Evolutionary conservation across 2,888 invertebrate genomes (phyloP).

Genomic region (Ormia ochracea): DNA sequence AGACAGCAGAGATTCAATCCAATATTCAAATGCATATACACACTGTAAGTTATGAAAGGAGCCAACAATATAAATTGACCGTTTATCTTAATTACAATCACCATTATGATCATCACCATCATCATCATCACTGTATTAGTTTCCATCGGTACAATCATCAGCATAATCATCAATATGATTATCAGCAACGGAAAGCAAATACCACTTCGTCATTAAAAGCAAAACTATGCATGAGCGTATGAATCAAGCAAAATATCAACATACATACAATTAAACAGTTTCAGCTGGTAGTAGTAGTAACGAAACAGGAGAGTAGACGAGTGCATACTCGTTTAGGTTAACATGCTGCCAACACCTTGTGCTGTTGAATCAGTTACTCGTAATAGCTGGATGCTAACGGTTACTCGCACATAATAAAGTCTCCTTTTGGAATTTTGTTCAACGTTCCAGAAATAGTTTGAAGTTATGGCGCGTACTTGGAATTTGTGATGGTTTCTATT

Average conservation of each 20-base stretch:
- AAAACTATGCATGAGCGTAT: neutral
- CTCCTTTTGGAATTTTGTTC: constrained; percentile 3
- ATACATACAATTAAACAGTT: no score
- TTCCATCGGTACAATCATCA: constrained; percentile 15
- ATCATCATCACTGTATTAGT: neutral
- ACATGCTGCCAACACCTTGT: constrained; percentile 63
- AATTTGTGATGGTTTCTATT: constrained; percentile 4
- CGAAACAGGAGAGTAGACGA: constrained; percentile 20
- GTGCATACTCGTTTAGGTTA: constrained; percentile 54
- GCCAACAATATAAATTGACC: neutral
- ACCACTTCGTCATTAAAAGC: neutral
- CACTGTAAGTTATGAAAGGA: neutral
- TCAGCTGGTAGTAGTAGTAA: constrained; percentile 43
- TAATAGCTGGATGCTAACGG: constrained; percentile 65
- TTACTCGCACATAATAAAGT: constrained; percentile 50
- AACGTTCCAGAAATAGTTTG: neutral
- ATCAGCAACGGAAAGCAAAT: neutral
- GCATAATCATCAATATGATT: neutral
- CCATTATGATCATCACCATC: constrained; percentile 17
- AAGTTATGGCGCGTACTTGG: constrained; percentile 49
- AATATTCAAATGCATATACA: neutral
- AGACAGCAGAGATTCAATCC: constrained; percentile 17
- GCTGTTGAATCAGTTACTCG: constrained; percentile 64
- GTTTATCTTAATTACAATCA: constrained; percentile 11
- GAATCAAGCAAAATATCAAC: constrained; percentile 20